Percentiles rank a stretch among this genome's conserved stretches.
Evolutionary conservation across 2,888 invertebrate species (phyloP).

Genomic region (Scaptodrosophila latifasciaeformis): DNA sequence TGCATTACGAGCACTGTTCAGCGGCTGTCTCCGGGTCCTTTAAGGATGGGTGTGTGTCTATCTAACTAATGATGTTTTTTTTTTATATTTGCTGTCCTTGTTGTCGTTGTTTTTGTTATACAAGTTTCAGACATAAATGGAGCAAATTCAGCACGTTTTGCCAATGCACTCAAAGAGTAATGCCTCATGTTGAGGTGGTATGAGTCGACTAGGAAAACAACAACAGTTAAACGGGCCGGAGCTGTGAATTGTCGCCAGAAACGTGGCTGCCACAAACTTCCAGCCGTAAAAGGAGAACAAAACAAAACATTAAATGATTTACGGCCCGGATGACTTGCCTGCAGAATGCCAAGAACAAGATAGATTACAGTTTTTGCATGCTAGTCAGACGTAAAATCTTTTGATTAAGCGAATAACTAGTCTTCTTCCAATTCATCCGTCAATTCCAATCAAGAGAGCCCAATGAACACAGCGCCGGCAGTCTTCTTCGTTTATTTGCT

Average conservation of each 20-base stretch:
- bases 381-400: constrained; percentile 65
- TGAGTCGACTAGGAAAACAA: neutral
- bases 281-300: constrained; percentile 36
- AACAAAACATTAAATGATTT: constrained; percentile 41
- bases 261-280: constrained; percentile 26
- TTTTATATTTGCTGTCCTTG: too few species aligned
- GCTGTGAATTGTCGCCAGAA: neutral
- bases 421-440: constrained; percentile 28
- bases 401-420: constrained; percentile 52
- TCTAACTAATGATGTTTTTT: constrained; percentile 58
- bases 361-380: constrained; percentile 70
- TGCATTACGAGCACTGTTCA: constrained; percentile 24
- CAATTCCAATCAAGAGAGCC: constrained; percentile 35
- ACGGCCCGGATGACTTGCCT: constrained; percentile 35
- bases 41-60: constrained; percentile 4
- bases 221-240: neutral
- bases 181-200: neutral
- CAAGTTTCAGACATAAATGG: constrained; percentile 56
- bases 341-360: constrained; percentile 28
- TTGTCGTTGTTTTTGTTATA: constrained; percentile 39
- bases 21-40: neutral
- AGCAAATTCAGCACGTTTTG: constrained; percentile 67
- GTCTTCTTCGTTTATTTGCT: too few species aligned
- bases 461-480: neutral
- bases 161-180: constrained; percentile 16